Evolutionary conservation across 2,113 vertebrate genomes (phyloP).

Genomic region (Seriola rivoliana): DNA sequence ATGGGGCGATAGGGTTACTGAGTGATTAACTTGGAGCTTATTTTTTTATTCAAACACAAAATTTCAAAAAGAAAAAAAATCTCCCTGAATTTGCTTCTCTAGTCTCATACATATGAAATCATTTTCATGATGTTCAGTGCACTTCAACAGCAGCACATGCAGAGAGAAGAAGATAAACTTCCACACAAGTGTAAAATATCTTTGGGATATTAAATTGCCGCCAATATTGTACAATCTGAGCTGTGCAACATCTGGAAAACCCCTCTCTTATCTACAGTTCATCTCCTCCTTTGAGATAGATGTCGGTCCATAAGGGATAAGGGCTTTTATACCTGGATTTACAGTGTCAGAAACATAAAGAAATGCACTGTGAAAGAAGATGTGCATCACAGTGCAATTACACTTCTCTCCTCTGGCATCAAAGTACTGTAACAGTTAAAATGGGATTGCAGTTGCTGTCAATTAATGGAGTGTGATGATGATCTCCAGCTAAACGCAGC

Average conservation of each 20-base stretch:
- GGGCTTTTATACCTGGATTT: conserved; percentile 33
- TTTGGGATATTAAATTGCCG: conserved; percentile 8
- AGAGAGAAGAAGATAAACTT: neutral
- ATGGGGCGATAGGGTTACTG: neutral
- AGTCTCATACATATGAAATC: neutral
- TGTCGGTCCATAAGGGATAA: conserved; percentile 3
- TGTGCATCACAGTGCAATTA: conserved; percentile 21
- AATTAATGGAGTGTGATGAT: conserved; percentile 45
- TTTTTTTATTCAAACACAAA: neutral
- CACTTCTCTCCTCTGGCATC: neutral
- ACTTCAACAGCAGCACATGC: neutral
- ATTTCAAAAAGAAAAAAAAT: no score
- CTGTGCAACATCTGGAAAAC: conserved; percentile 18
- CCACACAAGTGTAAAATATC: conserved; percentile 3
- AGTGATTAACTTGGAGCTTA: neutral
- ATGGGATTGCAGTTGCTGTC: conserved; percentile 10
- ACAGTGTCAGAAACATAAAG: conserved; percentile 23
- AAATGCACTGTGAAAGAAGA: conserved; percentile 16
- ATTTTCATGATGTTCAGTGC: neutral
- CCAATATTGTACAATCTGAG: neutral
- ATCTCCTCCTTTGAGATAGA: conserved; percentile 18
- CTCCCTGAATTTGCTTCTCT: neutral
- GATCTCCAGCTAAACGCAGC: conserved; percentile 31
- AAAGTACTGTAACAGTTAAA: conserved; percentile 30
- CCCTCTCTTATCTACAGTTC: conserved; percentile 2